Conservation (phyloP, 2,113 vertebrate species). For the Agelaius tricolor region DNA sequence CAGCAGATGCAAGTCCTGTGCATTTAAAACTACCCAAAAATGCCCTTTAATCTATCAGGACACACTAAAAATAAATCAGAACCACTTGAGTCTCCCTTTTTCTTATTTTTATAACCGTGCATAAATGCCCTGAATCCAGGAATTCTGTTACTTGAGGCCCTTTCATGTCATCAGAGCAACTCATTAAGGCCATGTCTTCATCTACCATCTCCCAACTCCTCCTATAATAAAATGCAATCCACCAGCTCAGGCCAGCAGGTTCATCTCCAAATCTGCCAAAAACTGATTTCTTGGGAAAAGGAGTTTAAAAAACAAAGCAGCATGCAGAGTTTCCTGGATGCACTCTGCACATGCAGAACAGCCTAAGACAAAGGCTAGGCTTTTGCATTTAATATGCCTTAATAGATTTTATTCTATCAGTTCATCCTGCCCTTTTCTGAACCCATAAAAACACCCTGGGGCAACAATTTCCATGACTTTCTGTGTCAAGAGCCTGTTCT, state of each 20-base stretch:
- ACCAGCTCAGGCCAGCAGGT: background rate
- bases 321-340: background rate
- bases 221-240: background rate
- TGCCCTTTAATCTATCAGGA: background rate
- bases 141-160: background rate
- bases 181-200: background rate
- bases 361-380: background rate
- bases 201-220: background rate
- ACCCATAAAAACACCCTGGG: background rate
- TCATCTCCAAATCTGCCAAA: background rate
- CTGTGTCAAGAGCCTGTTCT: constrained; percentile 24
- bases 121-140: background rate
- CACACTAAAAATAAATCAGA: background rate
- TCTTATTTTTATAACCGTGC: background rate
- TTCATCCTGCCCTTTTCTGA: constrained; percentile 4
- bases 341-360: background rate
- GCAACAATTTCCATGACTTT: background rate
- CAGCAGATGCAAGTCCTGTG: background rate
- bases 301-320: background rate
- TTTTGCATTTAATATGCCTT: background rate
- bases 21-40: background rate
- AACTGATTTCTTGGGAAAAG: background rate
- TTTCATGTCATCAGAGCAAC: background rate
- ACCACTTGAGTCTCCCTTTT: background rate
- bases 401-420: background rate